Evolutionary conservation across 2,113 vertebrate genomes (phyloP).

Genomic region (Anoura caudifer): DNA sequence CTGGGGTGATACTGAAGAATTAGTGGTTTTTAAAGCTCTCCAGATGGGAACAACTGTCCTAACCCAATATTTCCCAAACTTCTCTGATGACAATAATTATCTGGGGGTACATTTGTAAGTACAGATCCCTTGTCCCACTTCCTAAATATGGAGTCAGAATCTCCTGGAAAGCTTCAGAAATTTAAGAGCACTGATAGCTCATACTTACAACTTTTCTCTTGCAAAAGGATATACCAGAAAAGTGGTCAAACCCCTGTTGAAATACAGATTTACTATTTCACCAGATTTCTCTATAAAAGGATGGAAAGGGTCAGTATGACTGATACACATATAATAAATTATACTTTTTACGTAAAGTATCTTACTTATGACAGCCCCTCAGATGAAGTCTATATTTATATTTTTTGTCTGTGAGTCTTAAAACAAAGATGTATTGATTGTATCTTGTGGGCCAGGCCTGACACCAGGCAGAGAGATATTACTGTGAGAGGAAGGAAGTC

Average conservation of each 20-base stretch:
- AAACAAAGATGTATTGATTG: background rate
- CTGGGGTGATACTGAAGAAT: background rate
- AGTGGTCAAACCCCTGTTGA: background rate
- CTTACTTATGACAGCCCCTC: background rate
- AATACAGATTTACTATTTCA: slow-evolving; percentile 6
- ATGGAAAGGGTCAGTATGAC: background rate
- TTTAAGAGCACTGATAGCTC: background rate
- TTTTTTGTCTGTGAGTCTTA: background rate
- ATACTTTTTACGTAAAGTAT: background rate
- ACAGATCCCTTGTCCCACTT: background rate
- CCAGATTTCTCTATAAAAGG: background rate
- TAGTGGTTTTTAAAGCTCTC: background rate
- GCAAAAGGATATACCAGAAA: background rate
- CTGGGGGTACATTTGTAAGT: background rate
- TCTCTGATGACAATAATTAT: slow-evolving; percentile 1
- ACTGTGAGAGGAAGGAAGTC: background rate
- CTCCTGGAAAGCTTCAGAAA: background rate
- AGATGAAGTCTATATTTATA: background rate
- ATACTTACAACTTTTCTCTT: background rate
- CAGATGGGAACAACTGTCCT: background rate
- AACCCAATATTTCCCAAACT: background rate
- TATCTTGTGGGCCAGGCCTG: background rate
- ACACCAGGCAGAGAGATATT: background rate
- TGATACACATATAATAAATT: background rate
- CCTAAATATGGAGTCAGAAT: background rate